phyloP scores from a whole-genome alignment of 2,113 vertebrate genomes.

The Entelurus aequoreus region DNA sequence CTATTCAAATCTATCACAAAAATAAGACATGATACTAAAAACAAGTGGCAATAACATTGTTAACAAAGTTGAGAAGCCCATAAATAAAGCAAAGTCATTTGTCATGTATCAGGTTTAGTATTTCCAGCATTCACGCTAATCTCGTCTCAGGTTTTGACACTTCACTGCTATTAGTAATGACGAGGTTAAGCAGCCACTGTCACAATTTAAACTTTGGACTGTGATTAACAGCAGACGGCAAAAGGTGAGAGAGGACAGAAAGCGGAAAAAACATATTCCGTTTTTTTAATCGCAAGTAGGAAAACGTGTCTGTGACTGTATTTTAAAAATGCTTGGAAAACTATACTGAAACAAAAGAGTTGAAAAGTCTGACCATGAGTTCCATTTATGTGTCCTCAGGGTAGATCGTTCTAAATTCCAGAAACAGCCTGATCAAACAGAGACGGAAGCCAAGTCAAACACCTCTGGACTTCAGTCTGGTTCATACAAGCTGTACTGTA shows the following conservation, averaged over 20 bases:
- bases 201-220: constrained; percentile 28
- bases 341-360: not conserved
- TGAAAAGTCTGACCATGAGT: not conserved
- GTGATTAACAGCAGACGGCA: constrained; percentile 8
- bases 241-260: constrained; percentile 11
- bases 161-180: constrained; percentile 19
- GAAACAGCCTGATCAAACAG: constrained; percentile 70
- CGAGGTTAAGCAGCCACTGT: constrained; percentile 25
- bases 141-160: constrained; percentile 15
- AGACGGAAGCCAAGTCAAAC: constrained; percentile 64
- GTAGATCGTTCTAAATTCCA: constrained; percentile 56
- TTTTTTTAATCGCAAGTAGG: not conserved
- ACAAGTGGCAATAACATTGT: not conserved
- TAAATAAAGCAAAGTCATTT: constrained; percentile 13
- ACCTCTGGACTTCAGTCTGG: constrained; percentile 60
- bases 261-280: not conserved
- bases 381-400: constrained; percentile 38
- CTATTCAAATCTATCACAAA: constrained; percentile 12
- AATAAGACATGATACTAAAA: not conserved
- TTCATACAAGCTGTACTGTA: constrained; percentile 33
- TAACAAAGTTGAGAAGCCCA: constrained; percentile 2
- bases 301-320: not conserved
- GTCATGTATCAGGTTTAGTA: not conserved
- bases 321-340: not conserved
- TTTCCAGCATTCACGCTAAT: constrained; percentile 5